Evolutionary conservation across 2,797 vertebrate species (phyloP), one percentile per base, ranked within the genome.

Genomic region (Alectoris magna): DNA sequence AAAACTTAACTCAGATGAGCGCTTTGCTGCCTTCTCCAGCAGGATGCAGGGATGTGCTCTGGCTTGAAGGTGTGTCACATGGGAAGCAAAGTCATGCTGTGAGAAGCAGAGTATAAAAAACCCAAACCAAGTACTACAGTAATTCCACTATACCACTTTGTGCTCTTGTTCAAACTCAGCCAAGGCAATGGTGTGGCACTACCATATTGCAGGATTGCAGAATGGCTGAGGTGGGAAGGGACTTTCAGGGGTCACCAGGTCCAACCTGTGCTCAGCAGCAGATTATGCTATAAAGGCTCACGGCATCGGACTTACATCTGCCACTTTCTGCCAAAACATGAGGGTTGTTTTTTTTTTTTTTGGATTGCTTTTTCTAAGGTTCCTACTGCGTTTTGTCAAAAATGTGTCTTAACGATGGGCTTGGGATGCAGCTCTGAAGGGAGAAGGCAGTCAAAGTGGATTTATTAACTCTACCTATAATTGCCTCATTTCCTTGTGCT

Each of bases 401-500:
- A 82, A 83, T 13, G 8, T 24, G 69, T 46, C 53, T 62, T 77
- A 49, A 69, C 24, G n/a, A 19, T 0, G 0, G 34, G 29, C 58
- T 72, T 77, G 63, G 41, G 55, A 51, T 53, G 77, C 38, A 80
- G 64, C 69, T 92, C 39, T 87, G 62, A 77, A 82, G 69, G 44
- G 19, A 31, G 39, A 88, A 71, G 60, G 41, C 39, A 75, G 46
- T 59, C 70, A 55, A 74, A 84, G 8, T 22, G 55, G 46, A 84
- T 93, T 91, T 93, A 72, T 91, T 81, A 91, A 90, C 38, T 83
- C 72, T 72, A n/a, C 58, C 69, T 58, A 19, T n/a, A 80, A 85
- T 62, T 89, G 70, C 53, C 63, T 92, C 56, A 76, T 87, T 91
- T 92, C 56, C 48, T 70, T 46, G 31, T 85, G 64, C 67, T 91